Percentiles rank a stretch among this genome's conserved stretches.
Conservation (phyloP, 2,797 vertebrate species). For the Chelonia mydas region DNA sequence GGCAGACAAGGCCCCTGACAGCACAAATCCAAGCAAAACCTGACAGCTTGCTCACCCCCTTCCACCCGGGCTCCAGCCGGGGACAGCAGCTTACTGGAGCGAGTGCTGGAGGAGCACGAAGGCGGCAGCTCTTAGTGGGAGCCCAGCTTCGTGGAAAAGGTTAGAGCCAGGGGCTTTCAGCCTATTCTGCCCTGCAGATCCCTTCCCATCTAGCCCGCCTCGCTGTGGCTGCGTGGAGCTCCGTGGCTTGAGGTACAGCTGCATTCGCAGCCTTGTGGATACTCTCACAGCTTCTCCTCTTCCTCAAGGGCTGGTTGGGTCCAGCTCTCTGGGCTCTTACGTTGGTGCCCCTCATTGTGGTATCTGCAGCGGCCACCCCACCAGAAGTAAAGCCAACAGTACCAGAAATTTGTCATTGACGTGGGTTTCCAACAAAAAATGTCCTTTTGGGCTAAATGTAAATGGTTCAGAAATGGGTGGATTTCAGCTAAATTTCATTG, state of each 20-base stretch:
- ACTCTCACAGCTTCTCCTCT: neutral
- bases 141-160: neutral
- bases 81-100: neutral
- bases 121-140: neutral
- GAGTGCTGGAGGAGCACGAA: neutral
- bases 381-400: no score
- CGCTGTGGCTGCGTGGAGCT: no score
- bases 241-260: neutral
- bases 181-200: no score
- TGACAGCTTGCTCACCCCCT: neutral
- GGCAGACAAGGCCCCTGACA: neutral
- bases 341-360: no score
- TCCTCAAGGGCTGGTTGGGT: neutral
- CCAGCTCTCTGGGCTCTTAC: neutral
- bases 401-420: no score
- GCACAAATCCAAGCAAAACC: no score
- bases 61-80: neutral
- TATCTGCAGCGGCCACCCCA: no score
- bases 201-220: neutral
- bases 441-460: no score
- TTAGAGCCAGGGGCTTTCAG: neutral
- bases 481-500: no score
- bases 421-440: no score
- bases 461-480: no score
- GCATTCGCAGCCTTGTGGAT: neutral